Conservation (phyloP, 2,113 vertebrate genomes). For the Podarcis cretensis region DNA sequence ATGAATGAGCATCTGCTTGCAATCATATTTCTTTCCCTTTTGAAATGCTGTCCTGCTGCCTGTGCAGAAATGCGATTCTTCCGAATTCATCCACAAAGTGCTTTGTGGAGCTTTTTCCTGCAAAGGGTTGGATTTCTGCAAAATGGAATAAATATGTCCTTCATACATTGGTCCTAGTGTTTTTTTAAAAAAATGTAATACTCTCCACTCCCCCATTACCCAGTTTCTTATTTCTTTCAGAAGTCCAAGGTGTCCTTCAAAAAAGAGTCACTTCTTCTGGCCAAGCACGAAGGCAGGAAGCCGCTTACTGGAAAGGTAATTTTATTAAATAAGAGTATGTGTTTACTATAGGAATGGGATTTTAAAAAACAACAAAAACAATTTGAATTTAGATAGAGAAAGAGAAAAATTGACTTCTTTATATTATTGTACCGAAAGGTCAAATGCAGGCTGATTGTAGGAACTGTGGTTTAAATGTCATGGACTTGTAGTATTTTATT, state of each 20-base stretch:
- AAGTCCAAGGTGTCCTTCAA: conserved; percentile 43
- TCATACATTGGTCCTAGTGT: conserved; percentile 34
- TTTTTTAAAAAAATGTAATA: fast-evolving
- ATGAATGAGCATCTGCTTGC: conserved; percentile 65
- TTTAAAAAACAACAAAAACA: conserved; percentile 3
- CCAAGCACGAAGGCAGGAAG: conserved; percentile 55
- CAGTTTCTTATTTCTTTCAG: conserved; percentile 15
- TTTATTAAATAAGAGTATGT: conserved; percentile 54
- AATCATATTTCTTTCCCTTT: conserved; percentile 56
- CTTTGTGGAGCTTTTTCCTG: conserved; percentile 24
- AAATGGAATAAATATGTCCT: conserved; percentile 54
- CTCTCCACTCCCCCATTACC: neutral
- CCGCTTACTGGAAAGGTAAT: conserved; percentile 67
- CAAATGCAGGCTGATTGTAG: neutral
- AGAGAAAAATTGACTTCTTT: fast-evolving
- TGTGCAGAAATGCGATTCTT: conserved; percentile 64
- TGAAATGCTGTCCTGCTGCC: conserved; percentile 35
- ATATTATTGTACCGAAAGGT: conserved; percentile 35
- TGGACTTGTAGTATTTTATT: conserved; percentile 16
- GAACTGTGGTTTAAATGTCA: neutral
- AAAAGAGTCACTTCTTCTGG: conserved; percentile 62
- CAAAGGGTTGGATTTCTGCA: conserved; percentile 39
- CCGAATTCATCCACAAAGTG: neutral
- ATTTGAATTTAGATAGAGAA: neutral
- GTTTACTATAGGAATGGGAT: conserved; percentile 46